A percentile compares a stretch with the other conserved stretches of the same genome.
phyloP scores from a whole-genome alignment of 1,140 invertebrate species.

The Grapholita molesta region DNA sequence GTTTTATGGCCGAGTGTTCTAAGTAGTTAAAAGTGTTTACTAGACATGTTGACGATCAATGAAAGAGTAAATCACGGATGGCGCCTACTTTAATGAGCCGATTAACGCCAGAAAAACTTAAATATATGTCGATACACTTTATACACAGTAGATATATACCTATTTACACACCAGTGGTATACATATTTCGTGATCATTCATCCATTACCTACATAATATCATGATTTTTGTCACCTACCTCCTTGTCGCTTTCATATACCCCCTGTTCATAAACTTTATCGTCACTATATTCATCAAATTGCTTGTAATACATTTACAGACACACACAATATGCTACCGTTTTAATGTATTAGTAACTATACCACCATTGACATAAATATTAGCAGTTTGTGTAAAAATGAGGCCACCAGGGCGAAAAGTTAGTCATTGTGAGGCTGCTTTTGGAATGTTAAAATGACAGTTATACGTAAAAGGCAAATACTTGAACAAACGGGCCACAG shows the following conservation, averaged over 20 bases:
- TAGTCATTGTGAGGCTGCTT: background rate
- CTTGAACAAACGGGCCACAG: background rate
- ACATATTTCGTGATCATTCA: too few species aligned
- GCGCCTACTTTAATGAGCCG: background rate
- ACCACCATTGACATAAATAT: background rate
- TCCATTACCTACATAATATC: too few species aligned
- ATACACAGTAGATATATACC: background rate
- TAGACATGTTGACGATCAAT: background rate
- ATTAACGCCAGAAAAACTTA: background rate
- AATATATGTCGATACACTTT: background rate
- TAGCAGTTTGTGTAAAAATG: conserved; percentile 1
- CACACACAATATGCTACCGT: too few species aligned
- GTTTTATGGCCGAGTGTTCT: background rate
- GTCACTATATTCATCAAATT: too few species aligned
- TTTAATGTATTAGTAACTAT: background rate
- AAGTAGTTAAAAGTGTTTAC: background rate
- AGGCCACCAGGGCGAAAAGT: background rate
- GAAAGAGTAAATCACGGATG: background rate
- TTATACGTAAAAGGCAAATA: background rate
- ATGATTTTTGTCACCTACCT: too few species aligned
- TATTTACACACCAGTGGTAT: background rate
- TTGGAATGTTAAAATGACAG: background rate
- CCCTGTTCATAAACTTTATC: too few species aligned
- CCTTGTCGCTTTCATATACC: too few species aligned
- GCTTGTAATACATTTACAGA: too few species aligned